Percentiles rank a stretch among this genome's conserved stretches.
Conservation (phyloP, 2,888 invertebrate species). For the Polymixis lichenea region DNA sequence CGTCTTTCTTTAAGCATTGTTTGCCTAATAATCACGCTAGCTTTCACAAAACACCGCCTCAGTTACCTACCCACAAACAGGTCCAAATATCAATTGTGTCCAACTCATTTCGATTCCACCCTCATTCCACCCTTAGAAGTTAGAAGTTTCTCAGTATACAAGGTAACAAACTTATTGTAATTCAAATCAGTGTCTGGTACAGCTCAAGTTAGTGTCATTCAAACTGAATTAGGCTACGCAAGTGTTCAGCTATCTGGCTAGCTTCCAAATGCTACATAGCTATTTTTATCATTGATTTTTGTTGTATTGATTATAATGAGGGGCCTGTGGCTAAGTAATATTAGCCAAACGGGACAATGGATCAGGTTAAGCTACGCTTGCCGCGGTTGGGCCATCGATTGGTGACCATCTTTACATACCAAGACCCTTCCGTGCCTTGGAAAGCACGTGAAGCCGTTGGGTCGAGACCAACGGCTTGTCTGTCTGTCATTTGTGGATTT, state of each 20-base stretch:
- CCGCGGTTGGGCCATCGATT: too few species aligned
- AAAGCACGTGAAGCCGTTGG: too few species aligned
- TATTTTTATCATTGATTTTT: slow-evolving; percentile 19
- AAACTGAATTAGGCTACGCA: slow-evolving; percentile 66
- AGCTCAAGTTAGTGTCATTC: slow-evolving; percentile 69
- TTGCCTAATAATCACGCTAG: background rate
- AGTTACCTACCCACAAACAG: background rate
- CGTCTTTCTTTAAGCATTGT: background rate
- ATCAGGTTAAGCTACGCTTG: too few species aligned
- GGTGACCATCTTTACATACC: too few species aligned
- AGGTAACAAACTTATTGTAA: slow-evolving; percentile 63
- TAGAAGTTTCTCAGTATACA: slow-evolving; percentile 33
- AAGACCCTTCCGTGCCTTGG: too few species aligned
- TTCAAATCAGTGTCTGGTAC: slow-evolving; percentile 70
- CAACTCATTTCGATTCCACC: slow-evolving; percentile 35
- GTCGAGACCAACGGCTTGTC: too few species aligned
- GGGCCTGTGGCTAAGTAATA: too few species aligned
- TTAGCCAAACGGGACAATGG: too few species aligned
- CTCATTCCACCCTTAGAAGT: slow-evolving; percentile 11
- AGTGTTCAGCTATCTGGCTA: slow-evolving; percentile 61
- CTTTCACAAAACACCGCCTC: background rate
- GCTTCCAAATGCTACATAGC: slow-evolving; percentile 58
- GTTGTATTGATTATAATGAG: too few species aligned
- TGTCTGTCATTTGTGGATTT: too few species aligned
- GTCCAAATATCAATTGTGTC: slow-evolving; percentile 18